Base-by-base conservation (phyloP, 1,140 invertebrate species). In the Tetraneura akinire region DNA sequence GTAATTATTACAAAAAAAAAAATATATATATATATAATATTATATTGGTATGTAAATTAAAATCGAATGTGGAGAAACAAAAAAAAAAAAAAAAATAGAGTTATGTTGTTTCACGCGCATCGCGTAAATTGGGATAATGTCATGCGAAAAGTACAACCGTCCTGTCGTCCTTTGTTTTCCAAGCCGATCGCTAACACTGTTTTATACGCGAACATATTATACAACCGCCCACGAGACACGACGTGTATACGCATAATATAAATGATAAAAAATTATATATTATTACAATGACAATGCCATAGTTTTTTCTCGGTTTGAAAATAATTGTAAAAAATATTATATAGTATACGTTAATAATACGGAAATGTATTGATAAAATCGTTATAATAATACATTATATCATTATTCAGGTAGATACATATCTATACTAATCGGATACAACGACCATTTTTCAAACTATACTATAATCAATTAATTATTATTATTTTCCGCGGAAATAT, bases 331-430 rank as follows among this genome's bases (percentile, higher is more conserved):
- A 37, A 37, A 64, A 64, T n/a, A 64, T 11, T 32, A n/a, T 21
- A 64, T n/a, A 64, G 3, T 32, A n/a, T 21, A 37, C 9, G n/a
- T n/a, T n/a, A 21, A 66, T 21, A 42, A 66, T n/a, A 42, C 64
- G 62, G 32, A 66, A 66, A 66, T 37, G 9, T 5, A 32, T 62
- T 37, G 18, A 8, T 37, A 11, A 66, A 45, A 66, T 21, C 64
- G 5, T 66, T 23, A n/a, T n/a, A 66, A 66, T 37, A 66, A 66
- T 42, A 21, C 45, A 66, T n/a, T n/a, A n/a, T n/a, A n/a, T n/a
- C n/a, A n/a, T n/a, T n/a, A n/a, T n/a, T n/a, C n/a, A n/a, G n/a
- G n/a, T n/a, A n/a, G n/a, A n/a, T n/a, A n/a, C n/a, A n/a, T n/a
- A n/a, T n/a, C n/a, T n/a, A n/a, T n/a, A n/a, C 45, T 66, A 66